phyloP scores from a whole-genome alignment of 2,113 vertebrate genomes.

The Serinus canaria region DNA sequence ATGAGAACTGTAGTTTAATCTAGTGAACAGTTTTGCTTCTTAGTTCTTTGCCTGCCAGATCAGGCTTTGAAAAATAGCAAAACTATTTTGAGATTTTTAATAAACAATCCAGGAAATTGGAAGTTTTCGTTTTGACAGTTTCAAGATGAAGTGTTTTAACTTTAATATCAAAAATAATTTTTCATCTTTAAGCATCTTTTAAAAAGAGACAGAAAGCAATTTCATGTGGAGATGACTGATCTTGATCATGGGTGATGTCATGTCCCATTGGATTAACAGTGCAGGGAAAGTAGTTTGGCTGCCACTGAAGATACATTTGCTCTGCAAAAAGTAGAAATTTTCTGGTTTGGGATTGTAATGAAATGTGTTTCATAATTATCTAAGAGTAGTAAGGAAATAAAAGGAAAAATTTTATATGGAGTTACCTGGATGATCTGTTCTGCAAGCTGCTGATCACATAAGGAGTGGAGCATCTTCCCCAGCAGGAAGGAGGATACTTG shows the following conservation, averaged over 20 bases:
- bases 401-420: neutral
- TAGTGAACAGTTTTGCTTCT: neutral
- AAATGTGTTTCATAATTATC: neutral
- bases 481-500: neutral
- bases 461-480: neutral
- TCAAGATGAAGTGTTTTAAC: conserved; percentile 29
- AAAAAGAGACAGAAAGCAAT: neutral
- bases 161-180: conserved; percentile 27
- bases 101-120: conserved; percentile 41
- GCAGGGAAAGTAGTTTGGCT: neutral
- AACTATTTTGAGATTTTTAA: conserved; percentile 36
- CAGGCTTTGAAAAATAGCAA: neutral
- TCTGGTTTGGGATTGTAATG: neutral
- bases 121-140: conserved; percentile 9
- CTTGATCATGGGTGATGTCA: neutral
- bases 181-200: conserved; percentile 12
- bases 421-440: neutral
- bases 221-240: neutral
- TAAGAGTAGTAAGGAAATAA: neutral
- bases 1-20: neutral
- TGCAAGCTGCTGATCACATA: neutral
- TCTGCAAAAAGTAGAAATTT: neutral
- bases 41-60: neutral
- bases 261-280: neutral
- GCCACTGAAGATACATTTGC: neutral